Percentiles rank a stretch among this genome's conserved stretches.
phyloP scores from a whole-genome alignment of 2,113 vertebrate species.

The Manacus vitellinus region DNA sequence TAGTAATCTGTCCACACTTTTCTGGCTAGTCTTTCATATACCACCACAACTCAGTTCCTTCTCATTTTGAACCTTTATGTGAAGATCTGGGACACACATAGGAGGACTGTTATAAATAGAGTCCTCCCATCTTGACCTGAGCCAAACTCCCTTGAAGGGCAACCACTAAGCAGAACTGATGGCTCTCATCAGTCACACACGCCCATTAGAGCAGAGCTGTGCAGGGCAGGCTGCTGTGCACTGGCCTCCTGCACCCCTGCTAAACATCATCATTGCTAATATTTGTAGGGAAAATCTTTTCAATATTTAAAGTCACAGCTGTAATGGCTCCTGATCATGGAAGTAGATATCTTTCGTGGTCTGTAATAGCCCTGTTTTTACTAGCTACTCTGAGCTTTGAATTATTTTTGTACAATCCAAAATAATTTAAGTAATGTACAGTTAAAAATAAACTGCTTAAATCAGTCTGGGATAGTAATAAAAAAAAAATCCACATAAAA shows the following conservation, averaged over 20 bases:
- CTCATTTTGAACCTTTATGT: not conserved
- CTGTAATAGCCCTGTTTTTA: not conserved
- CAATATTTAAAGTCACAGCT: not conserved
- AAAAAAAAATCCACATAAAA: not conserved
- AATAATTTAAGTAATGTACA: not conserved
- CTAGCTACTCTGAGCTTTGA: not conserved
- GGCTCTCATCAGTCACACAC: not conserved
- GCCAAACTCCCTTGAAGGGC: not conserved
- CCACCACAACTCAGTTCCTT: not conserved
- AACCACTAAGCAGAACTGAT: not conserved
- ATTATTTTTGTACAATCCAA: not conserved
- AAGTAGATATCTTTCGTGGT: not conserved
- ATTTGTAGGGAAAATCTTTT: not conserved
- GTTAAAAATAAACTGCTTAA: not conserved
- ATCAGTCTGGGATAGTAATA: not conserved
- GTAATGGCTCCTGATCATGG: not conserved
- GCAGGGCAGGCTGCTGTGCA: not conserved
- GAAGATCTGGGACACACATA: not conserved
- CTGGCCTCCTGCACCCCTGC: not conserved
- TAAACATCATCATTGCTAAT: not conserved
- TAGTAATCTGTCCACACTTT: not conserved
- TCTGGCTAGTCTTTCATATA: not conserved
- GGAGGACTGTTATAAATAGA: not conserved
- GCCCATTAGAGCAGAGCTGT: fast-evolving
- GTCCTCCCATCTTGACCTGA: not conserved